Evolutionary conservation across 2,797 vertebrate species (phyloP).

Genomic region (Rhincodon typus): DNA sequence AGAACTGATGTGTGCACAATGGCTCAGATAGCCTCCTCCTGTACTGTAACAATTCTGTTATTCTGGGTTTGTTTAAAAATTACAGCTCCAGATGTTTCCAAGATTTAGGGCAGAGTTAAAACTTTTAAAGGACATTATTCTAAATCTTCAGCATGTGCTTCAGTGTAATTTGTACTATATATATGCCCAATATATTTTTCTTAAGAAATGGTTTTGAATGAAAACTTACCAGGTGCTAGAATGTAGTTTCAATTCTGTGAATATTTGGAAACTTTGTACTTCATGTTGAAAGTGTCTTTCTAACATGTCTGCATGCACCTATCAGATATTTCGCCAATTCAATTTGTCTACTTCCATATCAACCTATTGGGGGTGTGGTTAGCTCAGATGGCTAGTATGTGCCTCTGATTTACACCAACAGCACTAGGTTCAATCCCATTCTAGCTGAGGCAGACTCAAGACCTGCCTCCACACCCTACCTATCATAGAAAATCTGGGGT

Average conservation of each 20-base stretch:
- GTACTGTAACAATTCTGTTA: no score
- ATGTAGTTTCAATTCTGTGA: no score
- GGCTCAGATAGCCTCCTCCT: no score
- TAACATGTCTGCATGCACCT: neutral
- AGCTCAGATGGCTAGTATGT: no score
- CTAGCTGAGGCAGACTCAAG: no score
- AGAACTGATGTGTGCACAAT: no score
- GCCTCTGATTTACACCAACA: no score
- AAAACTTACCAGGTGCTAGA: neutral
- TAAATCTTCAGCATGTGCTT: neutral
- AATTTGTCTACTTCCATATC: neutral
- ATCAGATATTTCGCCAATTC: neutral
- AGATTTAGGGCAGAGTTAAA: neutral
- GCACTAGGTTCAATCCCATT: no score
- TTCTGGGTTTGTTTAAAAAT: neutral
- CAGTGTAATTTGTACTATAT: neutral
- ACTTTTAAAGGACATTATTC: neutral
- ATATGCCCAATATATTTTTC: neutral
- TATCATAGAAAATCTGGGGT: no score
- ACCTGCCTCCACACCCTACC: no score
- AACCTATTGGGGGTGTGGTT: neutral
- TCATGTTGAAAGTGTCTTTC: neutral
- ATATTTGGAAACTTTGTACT: neutral
- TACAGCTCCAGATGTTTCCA: neutral
- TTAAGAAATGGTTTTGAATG: neutral